These are phyloP conservation scores for Enteromius trimaculatus DNA, from an alignment of 2,797 vertebrate species.

Conservation along the genomic window DNA sequence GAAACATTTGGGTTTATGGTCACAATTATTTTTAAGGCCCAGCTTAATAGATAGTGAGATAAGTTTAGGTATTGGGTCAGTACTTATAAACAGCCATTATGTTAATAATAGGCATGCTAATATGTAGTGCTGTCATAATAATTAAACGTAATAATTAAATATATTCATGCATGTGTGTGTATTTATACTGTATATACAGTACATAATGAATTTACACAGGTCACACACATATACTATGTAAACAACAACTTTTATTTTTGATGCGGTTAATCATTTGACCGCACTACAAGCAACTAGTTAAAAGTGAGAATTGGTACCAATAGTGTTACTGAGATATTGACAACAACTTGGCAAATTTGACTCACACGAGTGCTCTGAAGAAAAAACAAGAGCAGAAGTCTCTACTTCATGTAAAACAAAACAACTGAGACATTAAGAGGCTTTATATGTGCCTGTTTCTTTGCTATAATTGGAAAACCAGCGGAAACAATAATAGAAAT, in stretches of 20 bases:
- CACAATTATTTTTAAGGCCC: too few species aligned
- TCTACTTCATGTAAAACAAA: neutral
- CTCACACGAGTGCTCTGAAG: neutral
- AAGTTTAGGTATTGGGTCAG: neutral
- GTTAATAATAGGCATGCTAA: neutral
- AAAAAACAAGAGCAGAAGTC: neutral
- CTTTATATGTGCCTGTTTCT: neutral
- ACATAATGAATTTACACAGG: too few species aligned
- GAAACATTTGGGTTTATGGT: too few species aligned
- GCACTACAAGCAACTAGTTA: neutral
- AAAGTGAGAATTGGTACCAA: neutral
- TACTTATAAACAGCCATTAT: neutral
- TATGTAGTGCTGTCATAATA: too few species aligned
- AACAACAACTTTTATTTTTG: too few species aligned
- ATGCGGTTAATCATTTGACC: too few species aligned
- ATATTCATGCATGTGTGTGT: too few species aligned
- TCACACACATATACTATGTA: too few species aligned
- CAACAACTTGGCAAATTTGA: neutral
- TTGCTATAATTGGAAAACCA: neutral
- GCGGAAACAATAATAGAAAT: constrained; percentile 18
- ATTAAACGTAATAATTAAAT: too few species aligned
- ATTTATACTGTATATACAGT: too few species aligned
- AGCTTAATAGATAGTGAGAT: neutral
- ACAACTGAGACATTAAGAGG: neutral
- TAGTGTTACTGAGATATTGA: neutral